phyloP scores from a whole-genome alignment of 2,113 vertebrate genomes.

The Recurvirostra avosetta region DNA sequence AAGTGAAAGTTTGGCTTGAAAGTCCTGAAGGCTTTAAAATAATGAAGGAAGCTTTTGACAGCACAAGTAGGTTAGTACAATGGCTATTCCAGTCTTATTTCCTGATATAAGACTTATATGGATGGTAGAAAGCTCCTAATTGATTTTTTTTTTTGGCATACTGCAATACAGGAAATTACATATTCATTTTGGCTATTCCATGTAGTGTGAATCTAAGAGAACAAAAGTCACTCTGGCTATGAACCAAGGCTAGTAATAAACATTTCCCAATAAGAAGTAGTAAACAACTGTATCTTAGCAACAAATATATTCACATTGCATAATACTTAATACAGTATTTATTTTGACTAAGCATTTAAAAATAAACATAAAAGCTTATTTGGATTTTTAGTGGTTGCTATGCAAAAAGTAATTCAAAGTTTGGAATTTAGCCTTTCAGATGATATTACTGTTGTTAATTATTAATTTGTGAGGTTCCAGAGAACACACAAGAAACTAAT shows the following conservation, averaged over 20 bases:
- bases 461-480: background rate
- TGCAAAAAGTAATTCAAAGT: background rate
- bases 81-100: background rate
- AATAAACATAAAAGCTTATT: background rate
- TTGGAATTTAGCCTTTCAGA: no score
- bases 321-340: background rate
- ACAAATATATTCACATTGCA: fast-evolving
- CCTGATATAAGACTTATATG: background rate
- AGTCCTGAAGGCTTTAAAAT: conserved; percentile 82
- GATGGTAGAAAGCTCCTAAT: background rate
- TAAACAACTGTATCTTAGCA: background rate
- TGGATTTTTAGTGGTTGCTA: background rate
- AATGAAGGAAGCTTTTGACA: conserved; percentile 89
- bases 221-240: background rate
- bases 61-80: conserved; percentile 87
- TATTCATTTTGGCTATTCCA: background rate
- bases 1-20: conserved; percentile 94
- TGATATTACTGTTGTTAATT: background rate
- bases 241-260: background rate
- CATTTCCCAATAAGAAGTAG: background rate
- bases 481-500: background rate
- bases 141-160: background rate
- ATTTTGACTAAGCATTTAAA: background rate
- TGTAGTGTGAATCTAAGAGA: background rate
- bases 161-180: background rate